Conservation (phyloP, 2,888 invertebrate genomes). For the Eilema sororculum region DNA sequence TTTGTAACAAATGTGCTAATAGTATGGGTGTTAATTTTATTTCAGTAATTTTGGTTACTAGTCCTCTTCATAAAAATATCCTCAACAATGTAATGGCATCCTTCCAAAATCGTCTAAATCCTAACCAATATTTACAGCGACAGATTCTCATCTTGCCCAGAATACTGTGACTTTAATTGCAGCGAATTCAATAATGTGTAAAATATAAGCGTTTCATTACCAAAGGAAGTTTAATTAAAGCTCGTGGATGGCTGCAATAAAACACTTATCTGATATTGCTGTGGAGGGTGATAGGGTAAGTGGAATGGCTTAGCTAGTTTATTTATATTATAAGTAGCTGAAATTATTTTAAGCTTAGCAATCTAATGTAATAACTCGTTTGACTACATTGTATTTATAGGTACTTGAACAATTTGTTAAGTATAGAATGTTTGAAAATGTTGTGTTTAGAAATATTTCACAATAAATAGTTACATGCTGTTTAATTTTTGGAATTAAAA, state of each 20-base stretch:
- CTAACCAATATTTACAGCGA: conserved; percentile 9
- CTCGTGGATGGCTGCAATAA: conserved; percentile 51
- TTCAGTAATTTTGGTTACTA: neutral
- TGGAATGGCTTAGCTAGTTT: conserved; percentile 1
- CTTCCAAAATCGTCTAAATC: neutral
- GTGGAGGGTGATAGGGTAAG: conserved; percentile 22
- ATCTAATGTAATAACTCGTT: neutral
- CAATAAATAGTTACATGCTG: too few relatives aligned
- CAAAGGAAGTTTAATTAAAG: conserved; percentile 52
- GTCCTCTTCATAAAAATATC: neutral
- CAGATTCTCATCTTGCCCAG: conserved; percentile 6
- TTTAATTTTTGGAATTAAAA: neutral
- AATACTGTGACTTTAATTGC: conserved; percentile 17
- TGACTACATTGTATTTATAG: neutral
- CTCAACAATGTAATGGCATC: neutral
- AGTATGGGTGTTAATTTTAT: too few relatives aligned
- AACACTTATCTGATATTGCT: conserved; percentile 42
- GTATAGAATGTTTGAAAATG: neutral
- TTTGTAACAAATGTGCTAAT: neutral
- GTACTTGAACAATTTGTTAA: neutral
- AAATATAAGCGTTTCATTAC: conserved; percentile 53
- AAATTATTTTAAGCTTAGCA: neutral
- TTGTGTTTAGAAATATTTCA: too few relatives aligned
- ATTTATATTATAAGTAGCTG: neutral
- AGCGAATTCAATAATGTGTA: conserved; percentile 36